Percentiles rank a stretch among this genome's conserved stretches.
Evolutionary conservation across 2,888 invertebrate species (phyloP).

Genomic region (Esperia sulphurella): DNA sequence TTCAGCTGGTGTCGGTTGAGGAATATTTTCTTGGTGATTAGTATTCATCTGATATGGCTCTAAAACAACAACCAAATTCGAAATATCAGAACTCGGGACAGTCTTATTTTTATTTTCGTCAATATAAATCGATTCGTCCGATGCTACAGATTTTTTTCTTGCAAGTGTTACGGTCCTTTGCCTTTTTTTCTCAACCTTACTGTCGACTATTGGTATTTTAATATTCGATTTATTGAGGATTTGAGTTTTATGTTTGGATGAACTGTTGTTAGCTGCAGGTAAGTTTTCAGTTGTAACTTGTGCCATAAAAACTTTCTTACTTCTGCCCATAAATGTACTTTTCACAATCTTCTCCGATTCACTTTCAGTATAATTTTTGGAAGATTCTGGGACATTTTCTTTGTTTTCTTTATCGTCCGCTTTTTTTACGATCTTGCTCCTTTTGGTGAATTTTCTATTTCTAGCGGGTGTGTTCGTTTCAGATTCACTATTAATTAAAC

Average conservation of each 20-base stretch:
- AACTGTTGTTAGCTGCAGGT: constrained; percentile 21
- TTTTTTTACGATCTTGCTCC: constrained; percentile 31
- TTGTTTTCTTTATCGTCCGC: constrained; percentile 38
- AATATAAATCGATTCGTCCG: constrained; percentile 17
- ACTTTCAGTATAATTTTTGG: constrained; percentile 26
- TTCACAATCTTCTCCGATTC: constrained; percentile 25
- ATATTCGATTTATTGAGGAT: constrained; percentile 30
- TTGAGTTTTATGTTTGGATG: constrained; percentile 32
- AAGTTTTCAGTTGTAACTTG: constrained; percentile 35
- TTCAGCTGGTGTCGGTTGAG: constrained; percentile 4
- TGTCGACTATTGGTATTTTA: constrained; percentile 28
- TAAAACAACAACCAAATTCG: constrained; percentile 30
- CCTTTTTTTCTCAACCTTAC: constrained; percentile 20
- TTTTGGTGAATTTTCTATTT: constrained; percentile 41
- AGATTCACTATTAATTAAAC: constrained; percentile 33
- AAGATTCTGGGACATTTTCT: constrained; percentile 52
- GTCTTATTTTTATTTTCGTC: constrained; percentile 16
- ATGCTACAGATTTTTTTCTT: constrained; percentile 25
- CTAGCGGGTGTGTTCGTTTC: constrained; percentile 32
- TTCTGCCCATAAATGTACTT: constrained; percentile 28
- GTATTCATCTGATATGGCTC: constrained; percentile 16
- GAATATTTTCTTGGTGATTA: not conserved
- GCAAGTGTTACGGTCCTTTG: constrained; percentile 22
- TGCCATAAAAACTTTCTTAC: constrained; percentile 40
- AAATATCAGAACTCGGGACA: constrained; percentile 1